A percentile compares a stretch with the other conserved stretches of the same genome.
phyloP scores from a whole-genome alignment of 1,140 invertebrate genomes.

The Zophobas morio region DNA sequence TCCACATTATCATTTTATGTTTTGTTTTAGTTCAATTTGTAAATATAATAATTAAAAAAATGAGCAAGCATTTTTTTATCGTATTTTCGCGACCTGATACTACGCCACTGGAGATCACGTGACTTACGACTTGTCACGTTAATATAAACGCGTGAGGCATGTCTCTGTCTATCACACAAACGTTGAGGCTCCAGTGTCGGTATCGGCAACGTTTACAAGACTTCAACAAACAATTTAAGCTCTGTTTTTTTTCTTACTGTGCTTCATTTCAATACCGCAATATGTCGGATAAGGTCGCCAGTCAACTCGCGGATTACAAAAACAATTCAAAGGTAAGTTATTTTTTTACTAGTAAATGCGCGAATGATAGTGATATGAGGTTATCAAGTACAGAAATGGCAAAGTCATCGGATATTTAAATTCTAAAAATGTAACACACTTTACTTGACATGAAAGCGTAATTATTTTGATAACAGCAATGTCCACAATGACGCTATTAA shows the following conservation, averaged over 20 bases:
- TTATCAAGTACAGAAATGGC: too few relatives aligned
- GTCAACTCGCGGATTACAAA: constrained; percentile 70
- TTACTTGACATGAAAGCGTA: too few relatives aligned
- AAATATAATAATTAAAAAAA: too few relatives aligned
- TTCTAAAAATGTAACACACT: too few relatives aligned
- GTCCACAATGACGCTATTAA: too few relatives aligned
- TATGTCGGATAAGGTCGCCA: constrained; percentile 69
- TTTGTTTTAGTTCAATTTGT: background rate
- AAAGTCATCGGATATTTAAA: too few relatives aligned
- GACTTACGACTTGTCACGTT: background rate
- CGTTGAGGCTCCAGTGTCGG: too few relatives aligned
- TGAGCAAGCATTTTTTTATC: background rate
- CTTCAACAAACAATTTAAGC: background rate
- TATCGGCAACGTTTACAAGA: too few relatives aligned
- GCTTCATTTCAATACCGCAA: constrained; percentile 2
- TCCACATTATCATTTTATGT: background rate
- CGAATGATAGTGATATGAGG: too few relatives aligned
- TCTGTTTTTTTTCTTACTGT: constrained; percentile 9
- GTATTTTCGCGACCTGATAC: background rate
- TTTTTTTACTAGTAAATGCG: constrained; percentile 5
- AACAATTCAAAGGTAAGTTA: constrained; percentile 53
- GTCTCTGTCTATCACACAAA: background rate
- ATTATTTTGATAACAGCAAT: too few relatives aligned
- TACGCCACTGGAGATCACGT: background rate
- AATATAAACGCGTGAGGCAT: background rate